These are phyloP conservation scores for Notolepis coatsorum DNA, from an alignment of 2,797 vertebrate species.

Conservation along the genomic window DNA sequence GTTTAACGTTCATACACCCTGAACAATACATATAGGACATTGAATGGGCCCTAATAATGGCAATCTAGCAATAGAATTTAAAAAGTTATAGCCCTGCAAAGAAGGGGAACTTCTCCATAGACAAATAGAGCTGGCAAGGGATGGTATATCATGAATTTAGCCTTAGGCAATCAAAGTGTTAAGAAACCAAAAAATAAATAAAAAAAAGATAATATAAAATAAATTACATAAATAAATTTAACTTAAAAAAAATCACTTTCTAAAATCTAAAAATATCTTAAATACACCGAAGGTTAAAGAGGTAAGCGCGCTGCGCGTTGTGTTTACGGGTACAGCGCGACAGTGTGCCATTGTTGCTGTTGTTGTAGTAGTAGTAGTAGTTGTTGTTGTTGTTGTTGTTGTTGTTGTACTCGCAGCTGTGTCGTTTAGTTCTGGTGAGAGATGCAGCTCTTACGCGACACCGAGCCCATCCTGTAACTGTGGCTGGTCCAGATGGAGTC, in stretches of 20 bases:
- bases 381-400: background rate
- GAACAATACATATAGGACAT: no score
- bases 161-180: no score
- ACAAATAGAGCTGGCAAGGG: no score
- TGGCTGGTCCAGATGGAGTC: constrained; percentile 99
- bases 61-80: no score
- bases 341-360: constrained; percentile 41
- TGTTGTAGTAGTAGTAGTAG: background rate
- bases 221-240: constrained; percentile 66
- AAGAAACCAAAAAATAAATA: constrained; percentile 3
- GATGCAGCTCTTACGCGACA: constrained; percentile 99
- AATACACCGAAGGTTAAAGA: constrained; percentile 65
- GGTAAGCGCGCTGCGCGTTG: constrained; percentile 69
- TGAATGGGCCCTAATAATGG: no score
- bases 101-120: no score
- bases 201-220: constrained; percentile 66
- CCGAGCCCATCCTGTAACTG: constrained; percentile 98
- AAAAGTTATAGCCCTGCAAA: no score
- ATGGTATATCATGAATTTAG: no score
- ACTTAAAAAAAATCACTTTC: constrained; percentile 43
- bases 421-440: constrained; percentile 96
- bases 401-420: constrained; percentile 25
- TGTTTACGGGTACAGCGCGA: constrained; percentile 51
- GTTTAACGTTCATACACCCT: no score
- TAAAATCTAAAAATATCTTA: constrained; percentile 38